Evolutionary conservation across 2,113 vertebrate genomes (phyloP).

Genomic region (Petromus typicus): DNA sequence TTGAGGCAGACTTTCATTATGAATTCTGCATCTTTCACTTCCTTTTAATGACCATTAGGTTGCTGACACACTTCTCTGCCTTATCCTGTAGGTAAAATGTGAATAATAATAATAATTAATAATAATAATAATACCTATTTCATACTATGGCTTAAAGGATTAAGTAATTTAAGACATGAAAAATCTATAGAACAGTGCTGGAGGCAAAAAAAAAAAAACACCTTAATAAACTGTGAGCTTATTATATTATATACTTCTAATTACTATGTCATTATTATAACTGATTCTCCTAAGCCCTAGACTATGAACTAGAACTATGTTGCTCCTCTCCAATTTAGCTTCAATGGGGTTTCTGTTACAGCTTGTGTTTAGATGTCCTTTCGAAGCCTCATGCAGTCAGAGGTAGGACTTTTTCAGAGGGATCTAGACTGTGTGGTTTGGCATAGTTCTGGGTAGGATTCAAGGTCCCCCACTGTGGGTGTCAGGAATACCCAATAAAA

Average conservation of each 20-base stretch:
- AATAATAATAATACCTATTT: not conserved
- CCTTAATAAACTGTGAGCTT: not conserved
- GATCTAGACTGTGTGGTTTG: no score
- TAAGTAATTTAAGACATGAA: not conserved
- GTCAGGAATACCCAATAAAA: no score
- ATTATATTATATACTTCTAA: not conserved
- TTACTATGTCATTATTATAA: not conserved
- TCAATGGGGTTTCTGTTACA: not conserved
- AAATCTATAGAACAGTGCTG: not conserved
- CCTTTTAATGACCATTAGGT: not conserved
- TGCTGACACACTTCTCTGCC: not conserved
- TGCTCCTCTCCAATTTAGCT: not conserved
- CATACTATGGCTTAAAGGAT: not conserved
- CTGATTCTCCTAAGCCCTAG: not conserved
- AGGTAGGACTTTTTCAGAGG: no score
- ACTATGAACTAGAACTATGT: not conserved
- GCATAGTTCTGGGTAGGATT: no score
- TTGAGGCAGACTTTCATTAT: not conserved
- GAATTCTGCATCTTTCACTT: not conserved
- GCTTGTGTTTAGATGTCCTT: no score
- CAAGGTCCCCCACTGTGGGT: no score
- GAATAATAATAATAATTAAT: not conserved
- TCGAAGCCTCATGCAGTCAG: no score
- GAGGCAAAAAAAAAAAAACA: not conserved
- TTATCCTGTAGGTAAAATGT: not conserved